phyloP scores from a whole-genome alignment of 1,140 invertebrate genomes.

The Pteromalus puparum region DNA sequence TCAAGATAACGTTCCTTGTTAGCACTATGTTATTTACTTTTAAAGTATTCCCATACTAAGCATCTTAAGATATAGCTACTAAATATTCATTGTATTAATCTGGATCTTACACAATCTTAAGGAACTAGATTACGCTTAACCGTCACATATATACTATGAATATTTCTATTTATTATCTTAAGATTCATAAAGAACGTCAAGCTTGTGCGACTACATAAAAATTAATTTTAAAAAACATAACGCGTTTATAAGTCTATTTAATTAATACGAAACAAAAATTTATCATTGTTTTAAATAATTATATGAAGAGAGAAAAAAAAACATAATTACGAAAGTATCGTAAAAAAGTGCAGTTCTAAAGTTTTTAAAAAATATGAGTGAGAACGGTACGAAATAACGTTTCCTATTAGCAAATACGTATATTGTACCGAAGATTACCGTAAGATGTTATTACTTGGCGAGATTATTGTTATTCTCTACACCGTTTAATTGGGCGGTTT shows the following conservation, averaged over 20 bases:
- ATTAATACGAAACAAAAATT: neutral
- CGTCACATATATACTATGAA: neutral
- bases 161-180: conserved; percentile 13
- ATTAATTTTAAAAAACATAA: neutral
- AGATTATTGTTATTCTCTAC: neutral
- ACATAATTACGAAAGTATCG: neutral
- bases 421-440: neutral
- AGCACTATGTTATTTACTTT: conserved; percentile 6
- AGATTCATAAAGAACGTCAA: conserved; percentile 1
- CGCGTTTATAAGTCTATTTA: neutral
- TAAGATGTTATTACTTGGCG: neutral
- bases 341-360: neutral
- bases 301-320: neutral
- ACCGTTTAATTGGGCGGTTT: conserved; percentile 19
- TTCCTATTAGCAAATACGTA: neutral
- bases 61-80: neutral
- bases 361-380: neutral
- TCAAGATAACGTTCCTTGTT: conserved; percentile 22
- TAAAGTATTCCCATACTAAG: neutral
- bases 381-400: neutral
- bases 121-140: conserved; percentile 2
- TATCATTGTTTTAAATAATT: neutral
- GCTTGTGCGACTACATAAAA: conserved; percentile 2
- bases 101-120: conserved; percentile 19
- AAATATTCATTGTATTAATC: conserved; percentile 20